These are phyloP conservation scores for Toxonevra muliebris DNA, from an alignment of 2,888 invertebrate species.

Conservation along the genomic window DNA sequence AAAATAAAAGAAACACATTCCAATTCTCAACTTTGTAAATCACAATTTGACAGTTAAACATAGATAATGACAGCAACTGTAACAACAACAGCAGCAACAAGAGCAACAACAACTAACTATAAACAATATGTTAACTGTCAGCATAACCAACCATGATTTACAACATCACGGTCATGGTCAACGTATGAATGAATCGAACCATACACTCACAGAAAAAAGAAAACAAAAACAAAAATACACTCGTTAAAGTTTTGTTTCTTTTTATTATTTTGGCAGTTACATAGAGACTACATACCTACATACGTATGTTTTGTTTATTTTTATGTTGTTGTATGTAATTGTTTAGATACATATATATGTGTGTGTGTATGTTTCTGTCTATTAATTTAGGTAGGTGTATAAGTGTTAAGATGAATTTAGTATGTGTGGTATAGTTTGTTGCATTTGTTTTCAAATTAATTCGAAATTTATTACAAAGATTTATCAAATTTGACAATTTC, in stretches of 20 bases:
- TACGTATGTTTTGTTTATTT: too few species aligned
- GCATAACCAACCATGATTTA: slow-evolving; percentile 44
- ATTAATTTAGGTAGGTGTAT: too few species aligned
- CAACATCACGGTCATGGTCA: slow-evolving; percentile 57
- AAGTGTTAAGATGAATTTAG: too few species aligned
- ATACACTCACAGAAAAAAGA: neutral
- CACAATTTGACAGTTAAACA: neutral
- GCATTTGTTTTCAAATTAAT: too few species aligned
- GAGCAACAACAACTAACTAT: neutral
- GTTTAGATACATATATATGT: too few species aligned
- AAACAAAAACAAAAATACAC: neutral
- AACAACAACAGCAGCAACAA: neutral
- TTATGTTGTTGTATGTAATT: too few species aligned
- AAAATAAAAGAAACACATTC: neutral
- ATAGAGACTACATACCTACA: neutral
- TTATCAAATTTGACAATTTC: too few species aligned
- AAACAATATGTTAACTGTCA: slow-evolving; percentile 32
- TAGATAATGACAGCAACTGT: neutral
- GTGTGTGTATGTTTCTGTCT: too few species aligned
- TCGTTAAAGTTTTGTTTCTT: neutral
- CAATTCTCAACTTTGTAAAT: neutral
- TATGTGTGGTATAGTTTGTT: too few species aligned
- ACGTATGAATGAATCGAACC: slow-evolving; percentile 22
- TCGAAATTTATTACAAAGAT: too few species aligned
- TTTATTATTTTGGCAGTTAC: neutral